phyloP scores from a whole-genome alignment of 2,113 vertebrate species.

The Pimephales promelas region DNA sequence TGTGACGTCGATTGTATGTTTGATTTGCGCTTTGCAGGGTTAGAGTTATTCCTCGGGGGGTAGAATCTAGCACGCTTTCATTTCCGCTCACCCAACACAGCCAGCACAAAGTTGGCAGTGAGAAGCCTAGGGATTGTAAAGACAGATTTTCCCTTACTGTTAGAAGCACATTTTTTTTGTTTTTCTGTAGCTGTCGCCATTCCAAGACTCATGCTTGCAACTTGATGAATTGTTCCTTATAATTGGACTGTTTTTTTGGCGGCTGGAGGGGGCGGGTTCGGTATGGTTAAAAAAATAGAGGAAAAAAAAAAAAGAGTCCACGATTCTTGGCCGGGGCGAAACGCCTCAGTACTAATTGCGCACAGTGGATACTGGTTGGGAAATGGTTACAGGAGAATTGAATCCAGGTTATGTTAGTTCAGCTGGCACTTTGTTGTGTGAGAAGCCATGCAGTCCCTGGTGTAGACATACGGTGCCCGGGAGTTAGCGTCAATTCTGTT shows the following conservation, averaged over 20 bases:
- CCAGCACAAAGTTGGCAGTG: constrained; percentile 80
- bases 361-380: constrained; percentile 75
- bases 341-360: constrained; percentile 68
- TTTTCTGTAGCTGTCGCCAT: constrained; percentile 71
- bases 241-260: constrained; percentile 62
- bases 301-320: constrained; percentile 40
- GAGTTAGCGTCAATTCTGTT: constrained; percentile 50
- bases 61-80: constrained; percentile 83
- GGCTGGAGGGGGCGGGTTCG: background rate
- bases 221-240: constrained; percentile 76
- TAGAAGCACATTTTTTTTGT: constrained; percentile 72
- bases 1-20: constrained; percentile 84
- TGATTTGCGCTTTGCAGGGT: constrained; percentile 84
- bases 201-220: constrained; percentile 70
- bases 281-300: constrained; percentile 44
- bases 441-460: constrained; percentile 50
- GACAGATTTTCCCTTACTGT: constrained; percentile 75
- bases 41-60: constrained; percentile 80
- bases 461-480: constrained; percentile 45
- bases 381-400: constrained; percentile 65
- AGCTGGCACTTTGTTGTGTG: constrained; percentile 59
- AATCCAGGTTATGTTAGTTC: constrained; percentile 67
- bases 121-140: constrained; percentile 75
- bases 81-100: constrained; percentile 81
- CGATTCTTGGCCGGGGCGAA: constrained; percentile 54